phyloP scores from a whole-genome alignment of 2,113 vertebrate species.

The Phylloscopus whistleri region DNA sequence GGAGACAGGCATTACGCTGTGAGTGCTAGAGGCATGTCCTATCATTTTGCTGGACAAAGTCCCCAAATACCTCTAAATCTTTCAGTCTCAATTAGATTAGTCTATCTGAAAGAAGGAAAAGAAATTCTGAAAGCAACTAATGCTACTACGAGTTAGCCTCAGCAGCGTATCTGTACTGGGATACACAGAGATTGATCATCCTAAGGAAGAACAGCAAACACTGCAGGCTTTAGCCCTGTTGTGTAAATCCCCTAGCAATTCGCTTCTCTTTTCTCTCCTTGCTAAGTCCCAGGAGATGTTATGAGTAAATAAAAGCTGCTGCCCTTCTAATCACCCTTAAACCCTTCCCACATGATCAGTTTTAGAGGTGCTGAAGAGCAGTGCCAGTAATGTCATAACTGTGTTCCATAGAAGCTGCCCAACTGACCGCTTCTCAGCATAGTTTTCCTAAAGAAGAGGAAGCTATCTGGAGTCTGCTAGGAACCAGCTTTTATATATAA shows the following conservation, averaged over 20 bases:
- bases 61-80: not conserved
- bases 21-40: not conserved
- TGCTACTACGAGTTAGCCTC: not conserved
- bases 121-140: not conserved
- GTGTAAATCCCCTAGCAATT: not conserved
- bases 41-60: not conserved
- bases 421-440: not conserved
- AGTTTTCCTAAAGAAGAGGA: not conserved
- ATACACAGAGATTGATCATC: not conserved
- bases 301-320: not conserved
- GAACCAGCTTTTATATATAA: not conserved
- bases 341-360: not conserved
- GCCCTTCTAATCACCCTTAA: not conserved
- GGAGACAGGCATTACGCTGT: not conserved
- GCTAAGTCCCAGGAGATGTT: not conserved
- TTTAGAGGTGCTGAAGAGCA: not conserved
- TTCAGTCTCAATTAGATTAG: not conserved
- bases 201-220: not conserved
- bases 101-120: not conserved
- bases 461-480: not conserved
- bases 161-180: fast-evolving
- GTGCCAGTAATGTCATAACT: not conserved
- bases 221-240: not conserved
- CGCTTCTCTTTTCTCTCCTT: not conserved
- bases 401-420: not conserved